Base-by-base conservation (phyloP, 1,140 invertebrate genomes). In the Brachionus rotundiformis region DNA sequence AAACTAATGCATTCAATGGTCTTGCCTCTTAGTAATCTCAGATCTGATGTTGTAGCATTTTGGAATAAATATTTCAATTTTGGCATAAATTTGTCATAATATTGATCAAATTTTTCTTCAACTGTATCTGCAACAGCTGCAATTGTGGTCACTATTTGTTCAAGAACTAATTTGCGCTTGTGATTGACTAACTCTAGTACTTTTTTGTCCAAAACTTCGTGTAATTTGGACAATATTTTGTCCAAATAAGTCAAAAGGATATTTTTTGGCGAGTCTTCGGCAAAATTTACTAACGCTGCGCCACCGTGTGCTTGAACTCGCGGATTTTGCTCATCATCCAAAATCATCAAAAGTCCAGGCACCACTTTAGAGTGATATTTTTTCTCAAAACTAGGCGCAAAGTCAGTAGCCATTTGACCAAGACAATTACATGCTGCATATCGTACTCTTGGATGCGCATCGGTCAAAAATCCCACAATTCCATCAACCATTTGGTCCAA, bases 341-440 rank as follows among this genome's bases (percentile, higher is more conserved):
- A 90, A n/a, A 98, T 90, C 87, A 92, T 90, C 4, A 99, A 87
- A 29, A 99, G 88, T 11, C 93, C 94, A 44, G 95, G 94, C 39
- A 99, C 92, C 65, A 99, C 93, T 89, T 93, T 93, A 77, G 92
- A 92, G 86, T 99, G 96, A 88, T 96, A 99, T 89, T 98, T 98
- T 89, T 98, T 98, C 87, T 99, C 94, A 85, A 99, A 96, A 7
- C 90, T 90, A 3, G 95, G 95, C 4, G 95, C 95, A 90, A 99
- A 99, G 88, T 99, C 98, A 11, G 95, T 95, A 0, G 95, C 94
- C 94, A 99, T 96, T 89, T 99, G 97, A 13, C 98, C 98, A 44
- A 99, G 91, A n/a, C 96, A 95, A 90, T 99, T 99, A 86, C 98
- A 99, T 61, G 95, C 94, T 29, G 98, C 97, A 86, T 98, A 98